Conservation (phyloP, 92 coral and sea anemone genomes). For the Phymanthus crucifer region DNA sequence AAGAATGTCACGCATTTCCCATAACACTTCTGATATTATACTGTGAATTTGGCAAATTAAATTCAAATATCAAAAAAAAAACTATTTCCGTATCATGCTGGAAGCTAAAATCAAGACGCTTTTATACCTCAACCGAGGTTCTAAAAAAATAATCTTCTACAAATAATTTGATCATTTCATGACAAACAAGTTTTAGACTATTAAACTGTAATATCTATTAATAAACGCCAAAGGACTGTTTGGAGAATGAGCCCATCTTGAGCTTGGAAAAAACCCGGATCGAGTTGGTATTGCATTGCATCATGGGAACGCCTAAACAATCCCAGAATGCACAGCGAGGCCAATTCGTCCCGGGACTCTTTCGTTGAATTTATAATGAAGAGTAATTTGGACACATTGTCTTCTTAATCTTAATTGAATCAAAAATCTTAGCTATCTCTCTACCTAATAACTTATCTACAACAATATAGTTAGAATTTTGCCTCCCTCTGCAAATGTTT, state of each 20-base stretch:
- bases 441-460: neutral
- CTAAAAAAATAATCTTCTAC: slow-evolving; percentile 10
- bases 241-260: neutral
- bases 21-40: neutral
- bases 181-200: neutral
- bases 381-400: neutral
- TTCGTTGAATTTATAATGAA: too few relatives aligned
- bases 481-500: neutral
- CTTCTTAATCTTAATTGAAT: neutral
- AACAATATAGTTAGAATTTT: neutral
- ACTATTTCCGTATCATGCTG: neutral
- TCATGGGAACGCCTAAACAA: too few relatives aligned
- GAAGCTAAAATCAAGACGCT: neutral
- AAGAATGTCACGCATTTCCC: neutral
- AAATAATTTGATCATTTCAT: neutral
- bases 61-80: neutral
- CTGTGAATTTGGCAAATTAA: neutral
- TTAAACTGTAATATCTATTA: neutral
- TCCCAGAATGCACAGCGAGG: too few relatives aligned
- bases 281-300: too few relatives aligned
- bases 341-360: too few relatives aligned
- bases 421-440: neutral
- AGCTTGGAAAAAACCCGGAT: too few relatives aligned
- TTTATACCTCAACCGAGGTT: slow-evolving; percentile 8
- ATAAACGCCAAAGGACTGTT: neutral